Evolutionary conservation across 1,140 invertebrate species (phyloP).

Genomic region (Bombus huntii): DNA sequence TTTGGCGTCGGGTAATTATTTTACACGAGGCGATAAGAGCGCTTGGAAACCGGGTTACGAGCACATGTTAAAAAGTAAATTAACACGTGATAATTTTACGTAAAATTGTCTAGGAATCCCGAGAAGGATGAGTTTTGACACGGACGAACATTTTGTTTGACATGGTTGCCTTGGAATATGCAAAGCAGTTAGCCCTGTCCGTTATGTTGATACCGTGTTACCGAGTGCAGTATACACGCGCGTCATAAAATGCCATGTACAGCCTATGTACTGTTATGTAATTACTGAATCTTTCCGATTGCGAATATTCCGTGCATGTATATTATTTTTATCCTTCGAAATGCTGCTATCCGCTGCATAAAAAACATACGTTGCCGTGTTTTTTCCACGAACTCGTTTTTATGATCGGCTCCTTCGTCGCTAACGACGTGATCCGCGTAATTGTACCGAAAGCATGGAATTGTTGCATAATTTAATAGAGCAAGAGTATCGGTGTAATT

Average conservation of each 20-base stretch:
- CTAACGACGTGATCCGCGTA: not conserved
- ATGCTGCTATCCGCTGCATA: not conserved
- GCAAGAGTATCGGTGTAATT: not conserved
- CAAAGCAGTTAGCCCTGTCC: conserved; percentile 35
- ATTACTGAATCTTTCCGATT: conserved; percentile 61
- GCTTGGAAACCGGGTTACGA: not conserved
- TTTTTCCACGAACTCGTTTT: too few relatives aligned
- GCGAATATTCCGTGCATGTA: conserved; percentile 28
- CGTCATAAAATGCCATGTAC: conserved; percentile 52
- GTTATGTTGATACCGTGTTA: conserved; percentile 60
- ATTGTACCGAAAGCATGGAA: not conserved
- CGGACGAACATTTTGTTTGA: conserved; percentile 36
- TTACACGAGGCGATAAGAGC: not conserved
- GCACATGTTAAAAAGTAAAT: not conserved
- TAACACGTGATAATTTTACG: not conserved
- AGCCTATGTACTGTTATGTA: conserved; percentile 50
- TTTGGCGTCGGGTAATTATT: not conserved
- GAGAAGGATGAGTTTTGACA: conserved; percentile 12
- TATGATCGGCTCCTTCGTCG: too few relatives aligned
- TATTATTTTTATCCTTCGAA: conserved; percentile 44
- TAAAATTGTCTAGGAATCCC: not conserved
- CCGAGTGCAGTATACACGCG: conserved; percentile 50
- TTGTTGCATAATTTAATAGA: not conserved
- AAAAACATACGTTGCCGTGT: too few relatives aligned
- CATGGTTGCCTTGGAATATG: conserved; percentile 36